phyloP scores from a whole-genome alignment of 2,113 vertebrate genomes.

The Caretta caretta region DNA sequence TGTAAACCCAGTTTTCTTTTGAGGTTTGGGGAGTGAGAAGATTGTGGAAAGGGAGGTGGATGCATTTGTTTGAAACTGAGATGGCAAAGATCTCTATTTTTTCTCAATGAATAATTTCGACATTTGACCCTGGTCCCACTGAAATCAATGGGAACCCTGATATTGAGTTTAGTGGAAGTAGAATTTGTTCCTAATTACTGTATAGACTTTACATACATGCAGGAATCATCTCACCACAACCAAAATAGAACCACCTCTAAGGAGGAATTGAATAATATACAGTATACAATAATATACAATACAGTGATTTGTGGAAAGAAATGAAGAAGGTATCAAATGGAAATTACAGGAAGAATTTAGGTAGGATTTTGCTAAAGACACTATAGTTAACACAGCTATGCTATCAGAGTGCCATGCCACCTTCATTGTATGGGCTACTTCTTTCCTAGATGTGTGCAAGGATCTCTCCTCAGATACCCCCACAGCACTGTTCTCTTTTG shows the following conservation, averaged over 20 bases:
- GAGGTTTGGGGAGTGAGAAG: not conserved
- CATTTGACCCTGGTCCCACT: not conserved
- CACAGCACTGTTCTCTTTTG: not conserved
- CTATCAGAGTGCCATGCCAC: not conserved
- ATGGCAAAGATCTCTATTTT: not conserved
- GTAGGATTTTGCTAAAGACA: not conserved
- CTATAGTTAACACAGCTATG: not conserved
- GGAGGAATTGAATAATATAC: not conserved
- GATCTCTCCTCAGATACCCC: not conserved
- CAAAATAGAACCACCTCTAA: not conserved
- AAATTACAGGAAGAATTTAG: not conserved
- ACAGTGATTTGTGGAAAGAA: not conserved
- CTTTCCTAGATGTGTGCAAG: not conserved
- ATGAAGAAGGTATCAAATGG: not conserved
- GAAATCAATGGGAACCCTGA: not conserved
- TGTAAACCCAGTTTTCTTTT: not conserved
- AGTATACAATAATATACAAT: not conserved
- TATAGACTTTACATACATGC: not conserved
- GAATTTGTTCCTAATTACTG: not conserved
- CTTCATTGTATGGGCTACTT: not conserved
- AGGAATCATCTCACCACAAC: not conserved
- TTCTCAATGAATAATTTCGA: not conserved
- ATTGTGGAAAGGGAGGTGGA: not conserved
- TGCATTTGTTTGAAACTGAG: not conserved
- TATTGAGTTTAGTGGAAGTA: not conserved